phyloP scores from a whole-genome alignment of 2,113 vertebrate genomes.

The Albula glossodonta region DNA sequence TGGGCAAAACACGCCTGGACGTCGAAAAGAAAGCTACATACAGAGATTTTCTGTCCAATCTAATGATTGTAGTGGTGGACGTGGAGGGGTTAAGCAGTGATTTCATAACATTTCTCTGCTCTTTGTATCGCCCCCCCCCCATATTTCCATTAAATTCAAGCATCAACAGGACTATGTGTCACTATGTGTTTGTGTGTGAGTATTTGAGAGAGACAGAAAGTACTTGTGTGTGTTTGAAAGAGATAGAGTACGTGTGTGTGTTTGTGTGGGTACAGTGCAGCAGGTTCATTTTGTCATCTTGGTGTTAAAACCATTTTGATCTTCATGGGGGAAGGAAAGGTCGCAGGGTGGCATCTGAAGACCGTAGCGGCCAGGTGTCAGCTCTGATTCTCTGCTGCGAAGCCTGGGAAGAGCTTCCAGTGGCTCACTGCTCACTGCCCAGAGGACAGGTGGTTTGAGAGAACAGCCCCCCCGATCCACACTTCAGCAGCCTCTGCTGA shows the following conservation, averaged over 20 bases:
- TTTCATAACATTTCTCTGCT: background rate
- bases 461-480: no score
- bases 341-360: no score
- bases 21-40: background rate
- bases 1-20: background rate
- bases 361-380: background rate
- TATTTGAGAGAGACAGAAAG: no score
- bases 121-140: background rate
- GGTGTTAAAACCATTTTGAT: background rate
- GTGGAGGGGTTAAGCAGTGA: no score
- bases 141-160: background rate
- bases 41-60: background rate
- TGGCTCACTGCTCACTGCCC: no score
- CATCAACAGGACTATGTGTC: background rate
- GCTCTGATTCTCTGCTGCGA: background rate
- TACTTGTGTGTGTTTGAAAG: background rate
- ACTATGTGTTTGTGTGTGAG: background rate
- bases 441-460: no score
- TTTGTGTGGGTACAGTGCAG: background rate
- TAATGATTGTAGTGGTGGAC: background rate
- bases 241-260: background rate
- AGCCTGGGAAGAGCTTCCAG: background rate
- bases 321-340: background rate
- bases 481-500: background rate
- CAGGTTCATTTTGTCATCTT: background rate